Percentiles rank a stretch among this genome's conserved stretches.
phyloP scores from a whole-genome alignment of 2,888 invertebrate genomes.

The Nomada flava region DNA sequence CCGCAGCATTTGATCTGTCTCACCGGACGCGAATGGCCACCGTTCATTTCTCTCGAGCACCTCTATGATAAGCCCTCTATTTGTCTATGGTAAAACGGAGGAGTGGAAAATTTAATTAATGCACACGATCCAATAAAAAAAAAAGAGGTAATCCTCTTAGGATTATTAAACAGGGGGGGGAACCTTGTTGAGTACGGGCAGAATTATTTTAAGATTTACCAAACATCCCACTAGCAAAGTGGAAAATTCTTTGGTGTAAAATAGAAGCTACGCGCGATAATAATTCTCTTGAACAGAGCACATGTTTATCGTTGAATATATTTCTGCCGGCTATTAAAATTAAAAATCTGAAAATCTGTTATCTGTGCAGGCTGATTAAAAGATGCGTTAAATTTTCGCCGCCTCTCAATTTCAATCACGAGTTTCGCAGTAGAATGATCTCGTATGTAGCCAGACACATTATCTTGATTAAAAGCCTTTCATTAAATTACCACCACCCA shows the following conservation, averaged over 20 bases:
- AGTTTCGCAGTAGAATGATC: constrained; percentile 27
- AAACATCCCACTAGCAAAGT: too few relatives aligned
- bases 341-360: not conserved
- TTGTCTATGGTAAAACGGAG: not conserved
- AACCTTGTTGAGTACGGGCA: too few relatives aligned
- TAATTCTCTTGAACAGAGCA: too few relatives aligned
- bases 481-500: too few relatives aligned
- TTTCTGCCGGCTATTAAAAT: not conserved
- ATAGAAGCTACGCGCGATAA: too few relatives aligned
- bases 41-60: not conserved
- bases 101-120: not conserved
- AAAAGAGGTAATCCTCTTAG: too few relatives aligned
- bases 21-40: not conserved
- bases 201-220: too few relatives aligned
- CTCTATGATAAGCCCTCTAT: not conserved
- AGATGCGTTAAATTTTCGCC: too few relatives aligned
- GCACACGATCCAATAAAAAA: not conserved
- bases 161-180: too few relatives aligned
- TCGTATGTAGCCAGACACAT: constrained; percentile 34
- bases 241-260: too few relatives aligned
- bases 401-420: not conserved
- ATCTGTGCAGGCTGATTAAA: not conserved
- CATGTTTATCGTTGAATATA: too few relatives aligned
- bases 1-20: not conserved
- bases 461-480: constrained; percentile 42